Evolutionary conservation across 2,797 vertebrate species (phyloP).

Genomic region (Antennarius maculatus): DNA sequence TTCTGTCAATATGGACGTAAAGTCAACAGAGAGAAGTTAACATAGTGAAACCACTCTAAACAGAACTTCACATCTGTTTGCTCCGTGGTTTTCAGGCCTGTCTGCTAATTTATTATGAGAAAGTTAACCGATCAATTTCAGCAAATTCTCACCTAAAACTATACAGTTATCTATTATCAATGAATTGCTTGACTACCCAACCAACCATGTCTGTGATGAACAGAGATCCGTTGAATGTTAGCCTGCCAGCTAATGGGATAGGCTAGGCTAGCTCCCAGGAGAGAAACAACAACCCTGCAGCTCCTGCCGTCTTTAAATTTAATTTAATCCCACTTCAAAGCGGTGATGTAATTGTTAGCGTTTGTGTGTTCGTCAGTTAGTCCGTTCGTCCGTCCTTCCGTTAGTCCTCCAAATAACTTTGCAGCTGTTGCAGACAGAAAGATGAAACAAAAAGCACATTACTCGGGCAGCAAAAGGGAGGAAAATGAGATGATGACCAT

Average conservation of each 20-base stretch:
- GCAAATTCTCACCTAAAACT: background rate
- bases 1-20: background rate
- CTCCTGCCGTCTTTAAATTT: background rate
- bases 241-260: background rate
- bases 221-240: conserved; percentile 17
- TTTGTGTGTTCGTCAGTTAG: too few relatives aligned
- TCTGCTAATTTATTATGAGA: background rate
- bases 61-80: conserved; percentile 6
- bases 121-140: conserved; percentile 3
- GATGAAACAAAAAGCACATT: too few relatives aligned
- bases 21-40: background rate
- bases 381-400: too few relatives aligned
- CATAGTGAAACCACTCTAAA: background rate
- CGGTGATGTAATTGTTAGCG: too few relatives aligned
- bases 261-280: conserved; percentile 3
- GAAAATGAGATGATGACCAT: too few relatives aligned
- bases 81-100: background rate
- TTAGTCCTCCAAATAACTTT: too few relatives aligned
- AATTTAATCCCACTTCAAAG: too few relatives aligned
- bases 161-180: background rate
- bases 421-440: too few relatives aligned
- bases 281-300: background rate
- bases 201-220: conserved; percentile 20
- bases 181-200: background rate
- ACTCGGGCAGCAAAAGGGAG: too few relatives aligned